Evolutionary conservation across 2,888 invertebrate species (phyloP), one percentile per base, ranked within the genome.

Genomic region (Drosophila yooni): DNA sequence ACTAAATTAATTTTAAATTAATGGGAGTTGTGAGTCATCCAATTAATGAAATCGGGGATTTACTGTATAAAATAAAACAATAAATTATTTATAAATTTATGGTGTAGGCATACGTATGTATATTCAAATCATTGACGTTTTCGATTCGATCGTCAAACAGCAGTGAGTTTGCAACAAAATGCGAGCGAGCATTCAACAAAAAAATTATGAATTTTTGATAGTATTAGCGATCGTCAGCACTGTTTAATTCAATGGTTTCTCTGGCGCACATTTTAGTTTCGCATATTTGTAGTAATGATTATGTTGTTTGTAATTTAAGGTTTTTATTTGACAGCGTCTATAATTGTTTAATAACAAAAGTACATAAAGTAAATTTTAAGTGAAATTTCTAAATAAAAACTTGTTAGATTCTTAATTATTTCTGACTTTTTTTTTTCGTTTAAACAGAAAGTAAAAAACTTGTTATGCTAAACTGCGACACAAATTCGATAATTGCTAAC

Each of bases 1-100:
- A 82, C 86, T 86, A 86, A 83, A 81, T 88, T 89, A 81, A 74
- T 83, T 75, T 88, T 82, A 85, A 83, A 88, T 83, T 85, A 88
- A 81, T 90, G 69, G 76, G 80, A 82, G 76, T 81, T 38, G 36
- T 56, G 86, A 79, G 84, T 74, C 83, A 77, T 87, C 87, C 90
- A 87, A 88, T 88, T 87, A 87, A 87, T 83, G 81, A 90, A 87
- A 87, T 86, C 86, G 83, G 87, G 87, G 87, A 75, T 87, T 87
- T 78, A 90, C 90, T 87, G 87, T 90, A 78, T 87, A 86, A 76
- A 71, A 87, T 73, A 88, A 86, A 79, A 88, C 66, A 82, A 89
- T 82, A 84, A 63, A 78, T 79, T 69, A 74, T 82, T 73, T 82
- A 71, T 67, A 68, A 64, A 54, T 68, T 62, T 59, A 15, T 46